phyloP scores from a whole-genome alignment of 1,140 invertebrate genomes.

The Drosophila navojoa region DNA sequence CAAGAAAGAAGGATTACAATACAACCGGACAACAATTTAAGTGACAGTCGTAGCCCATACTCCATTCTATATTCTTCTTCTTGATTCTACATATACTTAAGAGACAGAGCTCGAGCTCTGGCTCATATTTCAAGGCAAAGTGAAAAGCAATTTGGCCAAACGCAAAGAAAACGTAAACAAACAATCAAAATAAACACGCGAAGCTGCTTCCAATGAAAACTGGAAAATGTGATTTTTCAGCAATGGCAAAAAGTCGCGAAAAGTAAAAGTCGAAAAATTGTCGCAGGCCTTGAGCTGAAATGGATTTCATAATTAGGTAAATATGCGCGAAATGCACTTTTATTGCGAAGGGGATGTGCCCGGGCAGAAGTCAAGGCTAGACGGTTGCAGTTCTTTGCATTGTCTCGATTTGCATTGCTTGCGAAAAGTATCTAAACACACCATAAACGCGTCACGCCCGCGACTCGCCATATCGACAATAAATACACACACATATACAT shows the following conservation, averaged over 20 bases:
- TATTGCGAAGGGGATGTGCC: constrained; percentile 49
- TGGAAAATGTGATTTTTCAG: constrained; percentile 6
- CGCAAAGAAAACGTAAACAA: constrained; percentile 4
- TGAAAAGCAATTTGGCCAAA: neutral
- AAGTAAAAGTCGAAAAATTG: constrained; percentile 69
- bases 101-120: no score
- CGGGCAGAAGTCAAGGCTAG: constrained; percentile 67
- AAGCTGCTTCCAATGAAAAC: constrained; percentile 43
- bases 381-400: constrained; percentile 68
- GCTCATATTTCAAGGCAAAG: constrained; percentile 16
- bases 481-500: no score
- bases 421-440: constrained; percentile 82
- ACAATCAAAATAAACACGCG: constrained; percentile 11
- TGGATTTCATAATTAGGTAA: constrained; percentile 70
- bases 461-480: constrained; percentile 30
- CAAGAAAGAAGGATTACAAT: no score
- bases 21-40: no score
- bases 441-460: constrained; percentile 79
- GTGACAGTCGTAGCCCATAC: no score
- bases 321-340: constrained; percentile 36
- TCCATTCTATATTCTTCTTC: no score
- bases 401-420: constrained; percentile 75
- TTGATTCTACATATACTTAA: no score
- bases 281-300: constrained; percentile 58
- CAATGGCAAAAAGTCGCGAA: constrained; percentile 48